Evolutionary conservation across 2,888 invertebrate genomes (phyloP), one percentile per base, ranked within the genome.

Genomic region (Drosophila algonquin): DNA sequence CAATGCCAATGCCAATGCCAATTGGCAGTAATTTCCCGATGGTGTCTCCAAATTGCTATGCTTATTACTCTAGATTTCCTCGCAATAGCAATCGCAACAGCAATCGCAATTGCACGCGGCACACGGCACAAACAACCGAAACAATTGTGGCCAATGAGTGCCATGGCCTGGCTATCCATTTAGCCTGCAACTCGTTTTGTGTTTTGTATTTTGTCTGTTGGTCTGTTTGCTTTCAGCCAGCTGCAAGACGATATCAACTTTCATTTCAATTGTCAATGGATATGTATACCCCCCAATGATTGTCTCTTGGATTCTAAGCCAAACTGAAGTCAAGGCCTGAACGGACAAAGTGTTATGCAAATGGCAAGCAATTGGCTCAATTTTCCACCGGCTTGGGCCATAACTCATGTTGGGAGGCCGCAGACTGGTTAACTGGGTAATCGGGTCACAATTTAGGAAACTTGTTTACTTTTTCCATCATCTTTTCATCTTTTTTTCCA

Each of bases 381-480:
- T 51, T 71, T 56, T 18, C 24, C 47, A 56, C 61, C 21, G 47
- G n/a, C 54, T 24, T 52, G 63, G 46, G 21, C 45, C 71, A 27
- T 30, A 53, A 47, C 58, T 72, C 63, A 62, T 35, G 35, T 40
- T 45, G 24, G 44, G 16, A 30, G 30, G 56, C 53, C 62, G 53
- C 54, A 69, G 72, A 53, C 68, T 60, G 52, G 64, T 63, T 82
- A 84, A 84, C 89, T 91, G 81, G 91, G 91, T 87, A 91, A 91
- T 81, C 91, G 87, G 91, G 91, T 91, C 91, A 91, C 86, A 90
- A 86, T 90, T 91, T 91, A 90, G 90, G 90, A 91, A 91, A 91
- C 91, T 87, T 71, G 91, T 91, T 90, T 89, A 61, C 76, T 68
- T 63, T 69, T 76, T 47, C 73, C 71, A 72, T 72, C 63, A 72